These are phyloP conservation scores for Marmota monax DNA, from an alignment of 2,113 vertebrate species.

Conservation along the genomic window DNA sequence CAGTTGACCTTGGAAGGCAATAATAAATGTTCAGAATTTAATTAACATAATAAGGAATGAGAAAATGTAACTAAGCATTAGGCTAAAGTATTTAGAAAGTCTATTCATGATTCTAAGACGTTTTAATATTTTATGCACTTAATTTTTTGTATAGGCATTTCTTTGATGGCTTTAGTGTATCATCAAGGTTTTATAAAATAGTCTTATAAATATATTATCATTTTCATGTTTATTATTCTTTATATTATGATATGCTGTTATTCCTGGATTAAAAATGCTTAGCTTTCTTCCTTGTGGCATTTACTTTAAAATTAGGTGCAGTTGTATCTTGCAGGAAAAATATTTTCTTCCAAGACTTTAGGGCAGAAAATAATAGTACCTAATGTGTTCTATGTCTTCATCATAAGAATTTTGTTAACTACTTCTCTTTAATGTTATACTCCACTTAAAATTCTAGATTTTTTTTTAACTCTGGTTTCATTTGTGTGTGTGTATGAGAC, in stretches of 20 bases:
- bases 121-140: conserved; percentile 41
- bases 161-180: background rate
- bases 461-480: background rate
- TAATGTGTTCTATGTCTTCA: background rate
- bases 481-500: background rate
- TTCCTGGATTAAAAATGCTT: conserved; percentile 31
- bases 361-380: conserved; percentile 29
- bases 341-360: conserved; percentile 8
- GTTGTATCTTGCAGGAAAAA: background rate
- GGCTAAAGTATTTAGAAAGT: background rate
- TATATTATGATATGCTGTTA: background rate
- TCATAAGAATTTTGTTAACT: background rate
- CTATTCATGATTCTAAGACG: background rate
- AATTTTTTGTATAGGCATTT: background rate
- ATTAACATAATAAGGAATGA: conserved; percentile 21
- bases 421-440: background rate
- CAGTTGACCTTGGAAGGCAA: background rate
- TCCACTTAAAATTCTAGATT: background rate
- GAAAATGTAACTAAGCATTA: conserved; percentile 20
- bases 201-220: background rate
- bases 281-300: background rate
- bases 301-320: conserved; percentile 55
- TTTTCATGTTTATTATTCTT: background rate
- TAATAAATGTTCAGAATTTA: background rate
- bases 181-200: conserved; percentile 26